phyloP scores from a whole-genome alignment of 1,140 invertebrate species.

The Luehdorfia chinensis region DNA sequence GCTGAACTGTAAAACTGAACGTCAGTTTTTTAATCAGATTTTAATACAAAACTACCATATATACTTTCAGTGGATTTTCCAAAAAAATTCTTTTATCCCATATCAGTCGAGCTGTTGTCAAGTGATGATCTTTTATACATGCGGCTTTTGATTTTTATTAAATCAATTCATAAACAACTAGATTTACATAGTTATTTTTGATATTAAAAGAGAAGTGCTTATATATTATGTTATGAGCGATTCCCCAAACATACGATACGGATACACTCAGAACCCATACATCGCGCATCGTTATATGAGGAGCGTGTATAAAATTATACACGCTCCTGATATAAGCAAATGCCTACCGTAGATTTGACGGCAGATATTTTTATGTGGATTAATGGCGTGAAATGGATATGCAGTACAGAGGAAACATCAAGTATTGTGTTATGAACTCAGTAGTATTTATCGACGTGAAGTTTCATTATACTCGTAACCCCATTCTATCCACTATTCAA shows the following conservation, averaged over 20 bases:
- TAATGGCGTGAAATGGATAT: constrained; percentile 72
- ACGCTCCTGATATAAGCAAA: no score
- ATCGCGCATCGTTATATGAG: constrained; percentile 3
- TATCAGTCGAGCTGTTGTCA: no score
- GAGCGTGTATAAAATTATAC: constrained; percentile 41
- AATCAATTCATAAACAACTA: no score
- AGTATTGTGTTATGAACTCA: constrained; percentile 72
- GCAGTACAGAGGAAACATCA: constrained; percentile 68
- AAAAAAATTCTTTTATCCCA: no score
- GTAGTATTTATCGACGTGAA: constrained; percentile 70
- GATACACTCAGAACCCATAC: neutral
- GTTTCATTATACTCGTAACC: constrained; percentile 74
- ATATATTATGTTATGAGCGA: constrained; percentile 6
- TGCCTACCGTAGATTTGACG: constrained; percentile 64
- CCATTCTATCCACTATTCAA: constrained; percentile 67
- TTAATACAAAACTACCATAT: no score
- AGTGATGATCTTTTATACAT: no score
- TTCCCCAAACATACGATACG: neutral
- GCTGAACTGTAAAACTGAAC: no score
- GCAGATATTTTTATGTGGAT: constrained; percentile 68
- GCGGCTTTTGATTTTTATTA: no score
- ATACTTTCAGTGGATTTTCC: no score
- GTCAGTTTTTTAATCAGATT: no score
- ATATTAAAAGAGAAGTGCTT: no score
- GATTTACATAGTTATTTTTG: no score